Evolutionary conservation across 1,140 invertebrate genomes (phyloP), one percentile per base, ranked within the genome.

Genomic region (Zelostemma sp.): DNA sequence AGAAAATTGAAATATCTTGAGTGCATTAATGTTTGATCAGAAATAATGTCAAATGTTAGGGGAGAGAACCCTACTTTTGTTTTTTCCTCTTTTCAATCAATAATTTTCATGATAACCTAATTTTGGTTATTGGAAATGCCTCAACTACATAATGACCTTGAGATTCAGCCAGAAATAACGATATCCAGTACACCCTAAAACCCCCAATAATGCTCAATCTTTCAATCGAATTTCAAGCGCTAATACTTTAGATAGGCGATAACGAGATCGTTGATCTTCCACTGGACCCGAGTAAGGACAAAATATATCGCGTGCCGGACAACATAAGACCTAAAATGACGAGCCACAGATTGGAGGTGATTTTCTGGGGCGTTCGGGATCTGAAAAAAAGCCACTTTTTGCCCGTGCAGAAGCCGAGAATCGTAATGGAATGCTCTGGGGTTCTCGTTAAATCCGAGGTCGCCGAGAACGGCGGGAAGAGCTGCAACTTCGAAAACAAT

Each of bases 341-440:
- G 11, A 76, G 60, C 17, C 80, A 84, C 43, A 75, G 82, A n/a
- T 66, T 90, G 1, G 89, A 91, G 58, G 81, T 90, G 3, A 86
- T 89, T 49, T 90, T 90, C 79, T 91, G 89, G 90, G 90, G 90
- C 12, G 77, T 90, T 0, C 76, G 89, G 15, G 83, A 90, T 43
- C 78, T 90, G 59, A 86, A 81, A 51, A 87, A 86, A 68, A 68
- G 87, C 2, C 74, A 85, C 57, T 77, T 79, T 6, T 48, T 76
- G 0, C 77, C 82, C 0, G 86, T 88, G 0, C 82, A 81, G 31
- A 87, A 85, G 61, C 89, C 89, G 0, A 86, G 85, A 72, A 85
- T 89, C 9, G 68, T 87, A 0, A 70, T 90, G 0, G 88, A 90
- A 66, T 88, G 88, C 35, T 83, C 83, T 1, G 86, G 88, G 1